These are phyloP conservation scores for Hemibagrus guttatus DNA, from an alignment of 2,797 vertebrate genomes.

Conservation along the genomic window DNA sequence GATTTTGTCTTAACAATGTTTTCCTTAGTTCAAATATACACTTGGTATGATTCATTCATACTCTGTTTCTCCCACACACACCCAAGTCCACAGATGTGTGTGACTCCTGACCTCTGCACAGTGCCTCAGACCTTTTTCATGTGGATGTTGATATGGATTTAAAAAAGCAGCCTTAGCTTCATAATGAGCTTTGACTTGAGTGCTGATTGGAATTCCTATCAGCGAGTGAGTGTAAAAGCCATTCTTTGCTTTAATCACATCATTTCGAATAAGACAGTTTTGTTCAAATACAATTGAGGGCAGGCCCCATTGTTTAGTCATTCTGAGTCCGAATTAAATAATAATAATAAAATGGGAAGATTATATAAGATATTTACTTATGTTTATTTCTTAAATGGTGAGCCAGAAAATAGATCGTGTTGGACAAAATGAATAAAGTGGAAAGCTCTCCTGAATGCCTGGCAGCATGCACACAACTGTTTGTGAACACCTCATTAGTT, in stretches of 20 bases:
- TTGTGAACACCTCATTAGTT: conserved; percentile 37
- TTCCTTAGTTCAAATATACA: not conserved
- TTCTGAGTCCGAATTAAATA: not conserved
- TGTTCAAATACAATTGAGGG: not conserved
- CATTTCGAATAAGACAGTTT: not conserved
- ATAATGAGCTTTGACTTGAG: conserved; percentile 57
- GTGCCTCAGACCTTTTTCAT: conserved; percentile 40
- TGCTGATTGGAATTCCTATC: conserved; percentile 29
- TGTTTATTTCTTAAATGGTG: not conserved
- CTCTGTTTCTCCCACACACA: not conserved
- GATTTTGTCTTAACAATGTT: not conserved
- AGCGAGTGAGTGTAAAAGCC: not conserved
- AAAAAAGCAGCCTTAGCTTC: conserved; percentile 48
- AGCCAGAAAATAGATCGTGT: not conserved
- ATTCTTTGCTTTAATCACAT: conserved; percentile 18
- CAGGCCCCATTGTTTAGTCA: not conserved
- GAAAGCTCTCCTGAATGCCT: not conserved
- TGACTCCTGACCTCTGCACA: not conserved
- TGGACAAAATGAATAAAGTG: not conserved
- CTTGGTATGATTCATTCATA: not conserved
- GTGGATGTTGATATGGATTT: conserved; percentile 57
- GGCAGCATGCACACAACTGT: not conserved
- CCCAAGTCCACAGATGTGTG: conserved; percentile 6
- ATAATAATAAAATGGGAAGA: not conserved
- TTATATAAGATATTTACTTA: not conserved